A percentile compares a stretch with the other conserved stretches of the same genome.
Evolutionary conservation across 64 coral and sea anemone species (phyloP).

Genomic region (Porites lutea): DNA sequence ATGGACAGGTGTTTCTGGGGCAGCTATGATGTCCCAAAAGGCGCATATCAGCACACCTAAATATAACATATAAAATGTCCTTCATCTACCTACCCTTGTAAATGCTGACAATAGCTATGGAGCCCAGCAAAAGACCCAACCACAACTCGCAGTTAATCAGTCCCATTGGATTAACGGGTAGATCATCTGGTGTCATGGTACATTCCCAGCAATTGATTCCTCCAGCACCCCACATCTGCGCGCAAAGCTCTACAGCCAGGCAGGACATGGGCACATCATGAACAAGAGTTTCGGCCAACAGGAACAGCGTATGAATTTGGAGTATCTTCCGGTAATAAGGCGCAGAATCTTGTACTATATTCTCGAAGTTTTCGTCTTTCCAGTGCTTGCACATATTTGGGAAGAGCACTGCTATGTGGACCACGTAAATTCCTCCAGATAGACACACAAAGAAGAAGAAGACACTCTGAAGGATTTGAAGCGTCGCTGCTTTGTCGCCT

Average conservation of each 20-base stretch:
- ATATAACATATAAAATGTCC: background rate
- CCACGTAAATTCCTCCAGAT: conserved; percentile 79
- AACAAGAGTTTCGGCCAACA: conserved; percentile 82
- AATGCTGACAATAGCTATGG: conserved; percentile 87
- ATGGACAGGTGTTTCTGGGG: too few relatives aligned
- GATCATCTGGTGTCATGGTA: conserved; percentile 27
- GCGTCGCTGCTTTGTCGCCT: conserved; percentile 55
- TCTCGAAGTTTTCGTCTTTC: conserved; percentile 87
- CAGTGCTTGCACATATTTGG: conserved; percentile 92
- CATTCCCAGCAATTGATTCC: conserved; percentile 97
- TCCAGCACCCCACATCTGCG: conserved; percentile 89
- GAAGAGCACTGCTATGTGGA: conserved; percentile 84
- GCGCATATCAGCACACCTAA: too few relatives aligned
- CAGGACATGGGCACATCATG: conserved; percentile 90
- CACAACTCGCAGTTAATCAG: conserved; percentile 78
- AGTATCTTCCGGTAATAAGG: conserved; percentile 94
- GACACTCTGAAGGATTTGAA: conserved; percentile 72
- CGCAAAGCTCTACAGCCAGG: conserved; percentile 88
- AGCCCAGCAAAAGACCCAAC: conserved; percentile 88
- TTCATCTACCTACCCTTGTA: conserved; percentile 80
- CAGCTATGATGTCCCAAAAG: too few relatives aligned
- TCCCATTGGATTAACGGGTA: conserved; percentile 52
- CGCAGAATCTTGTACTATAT: conserved; percentile 75
- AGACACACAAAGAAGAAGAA: conserved; percentile 96
- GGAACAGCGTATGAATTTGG: conserved; percentile 82